phyloP scores from a whole-genome alignment of 1,140 invertebrate species.

The Drosophila repletoides region DNA sequence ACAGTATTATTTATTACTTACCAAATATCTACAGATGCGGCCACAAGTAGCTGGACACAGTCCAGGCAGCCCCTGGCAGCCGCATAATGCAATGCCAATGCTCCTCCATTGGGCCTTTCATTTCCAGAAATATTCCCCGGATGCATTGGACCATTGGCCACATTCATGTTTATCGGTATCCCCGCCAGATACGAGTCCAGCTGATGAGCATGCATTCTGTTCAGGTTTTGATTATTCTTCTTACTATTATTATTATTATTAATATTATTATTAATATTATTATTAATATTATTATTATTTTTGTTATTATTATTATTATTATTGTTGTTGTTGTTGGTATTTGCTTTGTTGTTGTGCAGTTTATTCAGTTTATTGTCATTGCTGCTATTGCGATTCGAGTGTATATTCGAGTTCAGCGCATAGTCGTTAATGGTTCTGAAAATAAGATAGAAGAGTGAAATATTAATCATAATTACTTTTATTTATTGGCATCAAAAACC shows the following conservation, averaged over 20 bases:
- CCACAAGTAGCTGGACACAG: conserved; percentile 90
- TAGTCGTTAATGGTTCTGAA: conserved; percentile 69
- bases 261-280: conserved; percentile 22
- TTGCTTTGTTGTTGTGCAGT: conserved; percentile 10
- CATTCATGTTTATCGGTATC: conserved; percentile 39
- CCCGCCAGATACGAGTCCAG: conserved; percentile 65
- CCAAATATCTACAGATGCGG: conserved; percentile 89
- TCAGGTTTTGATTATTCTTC: conserved; percentile 31
- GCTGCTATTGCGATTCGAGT: conserved; percentile 37
- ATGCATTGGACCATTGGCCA: conserved; percentile 59
- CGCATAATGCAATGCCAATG: conserved; percentile 92
- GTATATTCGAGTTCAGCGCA: conserved; percentile 61
- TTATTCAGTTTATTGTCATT: conserved; percentile 30
- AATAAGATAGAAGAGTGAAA: not conserved
- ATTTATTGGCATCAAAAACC: too few species aligned
- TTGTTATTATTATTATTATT: conserved; percentile 29
- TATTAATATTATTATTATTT: conserved; percentile 19
- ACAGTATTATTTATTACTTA: too few species aligned
- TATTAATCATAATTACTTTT: too few species aligned
- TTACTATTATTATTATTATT: conserved; percentile 25
- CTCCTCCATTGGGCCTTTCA: conserved; percentile 81
- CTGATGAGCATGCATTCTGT: conserved; percentile 73
- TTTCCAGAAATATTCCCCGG: conserved; percentile 74
- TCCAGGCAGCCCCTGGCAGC: conserved; percentile 92
- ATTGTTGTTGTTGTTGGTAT: conserved; percentile 23